Base-by-base conservation (phyloP, 2,888 invertebrate genomes). In the Diloba caeruleocephala region DNA sequence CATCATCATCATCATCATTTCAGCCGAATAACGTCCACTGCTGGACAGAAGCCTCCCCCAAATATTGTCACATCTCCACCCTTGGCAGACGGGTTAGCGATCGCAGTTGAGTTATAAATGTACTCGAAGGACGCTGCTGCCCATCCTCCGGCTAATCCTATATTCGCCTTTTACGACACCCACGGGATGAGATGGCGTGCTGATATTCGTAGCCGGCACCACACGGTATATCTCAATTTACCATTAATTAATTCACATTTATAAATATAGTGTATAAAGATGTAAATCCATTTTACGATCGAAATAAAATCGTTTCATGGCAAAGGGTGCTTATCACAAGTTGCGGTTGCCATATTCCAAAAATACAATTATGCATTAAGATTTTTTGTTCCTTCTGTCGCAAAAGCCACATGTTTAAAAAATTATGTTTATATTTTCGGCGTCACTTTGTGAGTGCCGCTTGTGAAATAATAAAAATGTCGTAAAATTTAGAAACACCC, bases 381-480 rank as follows among this genome's bases (percentile, higher is more conserved):
- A 19, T 41, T 50, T 66, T 71, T 63, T 65, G 50, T 62, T 67
- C 42, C 54, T 53, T 48, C 49, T 64, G 70, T 68, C 67, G 53
- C 55, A 21, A 49, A 53, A 37, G 44, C 56, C 69, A 70, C 61
- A 67, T 76, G 74, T 71, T 67, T 68, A 62, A 57, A 76, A 59
- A 60, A 70, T n/a, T n/a, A n/a, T 68, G 66, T 71, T 71, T 70
- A 65, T 71, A 67, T 67, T 69, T 74, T 70, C 29, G 31, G 41
- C 51, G 34, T 53, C 61, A 59, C 75, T 79, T 78, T 79, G 71
- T 66, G 63, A 68, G 62, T 65, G 74, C 78, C 78, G 70, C 74
- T 67, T 64, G 51, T 57, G 57, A 69, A 70, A 70, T 68, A 71
- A 66, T 73, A 74, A 71, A 74, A 73, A 61, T 58, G 65, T 71